Conservation (phyloP, 2,113 vertebrate species). For the Pardalotus punctatus region DNA sequence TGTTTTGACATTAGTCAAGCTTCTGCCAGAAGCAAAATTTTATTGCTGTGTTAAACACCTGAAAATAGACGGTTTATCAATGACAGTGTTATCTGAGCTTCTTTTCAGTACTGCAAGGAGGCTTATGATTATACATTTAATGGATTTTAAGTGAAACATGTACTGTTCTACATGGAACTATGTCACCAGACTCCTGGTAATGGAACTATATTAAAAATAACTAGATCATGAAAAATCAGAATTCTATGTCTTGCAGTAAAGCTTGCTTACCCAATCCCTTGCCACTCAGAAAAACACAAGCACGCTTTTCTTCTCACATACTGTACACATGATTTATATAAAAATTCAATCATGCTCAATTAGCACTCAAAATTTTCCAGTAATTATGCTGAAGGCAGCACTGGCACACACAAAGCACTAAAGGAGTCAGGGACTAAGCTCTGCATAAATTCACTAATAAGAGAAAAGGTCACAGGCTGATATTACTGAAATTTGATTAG, state of each 20-base stretch:
- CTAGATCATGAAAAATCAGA: background rate
- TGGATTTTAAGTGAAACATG: conserved; percentile 1
- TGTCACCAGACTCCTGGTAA: background rate
- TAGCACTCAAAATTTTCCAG: conserved; percentile 59
- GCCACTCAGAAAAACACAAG: background rate
- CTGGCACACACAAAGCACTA: conserved; percentile 26
- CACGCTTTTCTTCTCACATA: background rate
- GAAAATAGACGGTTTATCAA: background rate
- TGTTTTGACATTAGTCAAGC: background rate
- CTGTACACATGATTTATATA: background rate
- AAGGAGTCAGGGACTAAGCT: conserved; percentile 58
- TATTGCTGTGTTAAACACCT: background rate
- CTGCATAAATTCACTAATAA: conserved; percentile 74
- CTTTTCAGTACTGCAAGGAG: background rate
- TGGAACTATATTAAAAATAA: background rate
- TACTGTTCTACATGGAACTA: background rate
- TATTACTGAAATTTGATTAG: conserved; percentile 78
- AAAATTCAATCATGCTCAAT: conserved; percentile 69
- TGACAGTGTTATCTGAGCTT: background rate
- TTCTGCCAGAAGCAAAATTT: background rate
- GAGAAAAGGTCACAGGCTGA: conserved; percentile 74
- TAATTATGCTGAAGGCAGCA: conserved; percentile 65
- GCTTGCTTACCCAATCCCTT: background rate
- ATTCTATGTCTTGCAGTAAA: background rate
- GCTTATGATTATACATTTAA: background rate